Percentiles rank a stretch among this genome's conserved stretches.
phyloP scores from a whole-genome alignment of 2,888 invertebrate species.

The Odontocolon sp. region DNA sequence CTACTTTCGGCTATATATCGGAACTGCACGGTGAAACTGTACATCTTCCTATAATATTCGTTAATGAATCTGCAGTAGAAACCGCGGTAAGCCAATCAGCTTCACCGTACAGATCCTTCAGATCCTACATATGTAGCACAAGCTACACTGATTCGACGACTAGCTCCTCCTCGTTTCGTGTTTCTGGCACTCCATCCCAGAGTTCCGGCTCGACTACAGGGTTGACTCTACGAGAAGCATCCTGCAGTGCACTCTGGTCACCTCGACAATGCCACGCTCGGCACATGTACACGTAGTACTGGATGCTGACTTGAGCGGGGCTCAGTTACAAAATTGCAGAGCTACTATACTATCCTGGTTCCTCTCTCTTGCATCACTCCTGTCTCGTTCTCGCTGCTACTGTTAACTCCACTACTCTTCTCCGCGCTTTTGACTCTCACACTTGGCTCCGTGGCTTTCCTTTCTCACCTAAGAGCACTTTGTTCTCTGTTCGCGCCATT shows the following conservation, averaged over 20 bases:
- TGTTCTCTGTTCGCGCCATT: constrained; percentile 58
- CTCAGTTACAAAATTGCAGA: no score
- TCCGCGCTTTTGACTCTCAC: not conserved
- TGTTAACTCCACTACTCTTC: not conserved
- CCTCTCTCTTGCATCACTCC: not conserved
- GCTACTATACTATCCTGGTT: no score
- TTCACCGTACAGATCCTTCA: no score
- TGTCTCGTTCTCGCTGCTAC: not conserved
- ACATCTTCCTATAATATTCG: no score
- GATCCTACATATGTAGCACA: constrained; percentile 5
- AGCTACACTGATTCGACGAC: not conserved
- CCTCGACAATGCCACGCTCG: no score
- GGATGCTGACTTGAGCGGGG: no score
- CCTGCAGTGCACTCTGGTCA: no score
- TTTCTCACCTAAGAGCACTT: constrained; percentile 56
- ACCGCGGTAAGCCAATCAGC: no score
- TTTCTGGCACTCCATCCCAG: constrained; percentile 3
- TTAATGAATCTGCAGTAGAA: no score
- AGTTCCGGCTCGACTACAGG: not conserved
- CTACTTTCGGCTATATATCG: constrained; percentile 13
- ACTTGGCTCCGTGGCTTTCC: constrained; percentile 39
- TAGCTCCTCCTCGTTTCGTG: not conserved
- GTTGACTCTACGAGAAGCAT: not conserved
- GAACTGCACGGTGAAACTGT: no score
- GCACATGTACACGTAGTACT: no score